These are phyloP conservation scores for Rhagophthalmus giganteus DNA, from an alignment of 2,888 invertebrate genomes.

Conservation along the genomic window DNA sequence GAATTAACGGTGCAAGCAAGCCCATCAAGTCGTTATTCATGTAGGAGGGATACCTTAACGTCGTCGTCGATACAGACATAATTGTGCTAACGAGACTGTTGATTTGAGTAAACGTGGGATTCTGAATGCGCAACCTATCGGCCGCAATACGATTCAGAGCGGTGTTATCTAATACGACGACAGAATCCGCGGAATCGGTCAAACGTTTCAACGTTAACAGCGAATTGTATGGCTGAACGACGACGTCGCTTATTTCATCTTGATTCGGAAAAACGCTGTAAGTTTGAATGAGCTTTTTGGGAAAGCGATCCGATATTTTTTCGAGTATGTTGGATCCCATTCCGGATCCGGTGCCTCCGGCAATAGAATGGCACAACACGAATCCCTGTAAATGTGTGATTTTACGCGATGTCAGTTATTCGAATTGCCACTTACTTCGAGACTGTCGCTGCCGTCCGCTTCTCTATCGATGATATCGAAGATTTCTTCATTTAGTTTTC, in stretches of 20 bases:
- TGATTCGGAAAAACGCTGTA: conserved; percentile 99
- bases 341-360: conserved; percentile 98
- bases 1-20: conserved; percentile 91
- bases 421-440: too few species aligned
- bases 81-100: conserved; percentile 97
- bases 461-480: conserved; percentile 98
- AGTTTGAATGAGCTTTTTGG: conserved; percentile 96
- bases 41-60: conserved; percentile 94
- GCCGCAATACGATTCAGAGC: conserved; percentile 92
- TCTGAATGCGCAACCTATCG: conserved; percentile 92
- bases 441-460: conserved; percentile 96
- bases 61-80: conserved; percentile 97
- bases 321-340: conserved; percentile 96
- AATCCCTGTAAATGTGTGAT: conserved; percentile 74
- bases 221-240: conserved; percentile 96
- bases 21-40: conserved; percentile 98
- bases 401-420: too few species aligned
- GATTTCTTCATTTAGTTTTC: conserved; percentile 93
- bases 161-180: conserved; percentile 96
- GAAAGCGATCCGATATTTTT: conserved; percentile 88
- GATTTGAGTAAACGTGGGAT: conserved; percentile 95
- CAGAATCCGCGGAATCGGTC: conserved; percentile 95
- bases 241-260: conserved; percentile 94
- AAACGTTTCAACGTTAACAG: conserved; percentile 90
- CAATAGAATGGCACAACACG: conserved; percentile 97